These are phyloP conservation scores for Drosophila tsacasi DNA, from an alignment of 1,140 invertebrate species.

Conservation along the genomic window DNA sequence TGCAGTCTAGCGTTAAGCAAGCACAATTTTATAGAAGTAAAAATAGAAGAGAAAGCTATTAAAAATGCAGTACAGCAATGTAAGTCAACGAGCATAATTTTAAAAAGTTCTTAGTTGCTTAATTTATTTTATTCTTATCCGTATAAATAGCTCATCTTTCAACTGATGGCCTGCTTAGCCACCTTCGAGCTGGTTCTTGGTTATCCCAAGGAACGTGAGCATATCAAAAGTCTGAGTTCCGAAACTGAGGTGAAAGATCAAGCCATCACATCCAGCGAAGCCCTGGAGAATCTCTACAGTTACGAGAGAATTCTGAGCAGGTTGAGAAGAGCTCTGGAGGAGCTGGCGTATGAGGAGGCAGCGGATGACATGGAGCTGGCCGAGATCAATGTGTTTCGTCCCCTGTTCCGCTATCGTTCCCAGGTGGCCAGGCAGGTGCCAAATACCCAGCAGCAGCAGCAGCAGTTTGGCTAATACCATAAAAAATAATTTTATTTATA, in stretches of 20 bases:
- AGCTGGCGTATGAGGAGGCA: constrained; percentile 62
- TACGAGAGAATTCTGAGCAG: constrained; percentile 48
- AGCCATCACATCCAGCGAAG: constrained; percentile 7
- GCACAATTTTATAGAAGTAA: not conserved
- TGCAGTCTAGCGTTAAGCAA: constrained; percentile 26
- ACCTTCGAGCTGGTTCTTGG: constrained; percentile 16
- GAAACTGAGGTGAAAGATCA: not conserved
- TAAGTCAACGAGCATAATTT: constrained; percentile 7
- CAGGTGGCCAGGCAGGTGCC: constrained; percentile 54
- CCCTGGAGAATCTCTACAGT: constrained; percentile 39
- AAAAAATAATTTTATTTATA: not conserved
- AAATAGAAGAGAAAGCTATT: not conserved
- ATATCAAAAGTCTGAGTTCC: constrained; percentile 39
- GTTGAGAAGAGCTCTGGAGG: constrained; percentile 55
- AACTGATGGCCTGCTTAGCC: constrained; percentile 41
- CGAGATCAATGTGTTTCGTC: constrained; percentile 79
- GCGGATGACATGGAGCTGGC: constrained; percentile 77
- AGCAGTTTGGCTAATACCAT: constrained; percentile 52
- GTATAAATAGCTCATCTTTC: constrained; percentile 23
- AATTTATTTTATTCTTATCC: not conserved
- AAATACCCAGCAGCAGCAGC: constrained; percentile 36
- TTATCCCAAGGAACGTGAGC: constrained; percentile 43
- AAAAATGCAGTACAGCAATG: constrained; percentile 47
- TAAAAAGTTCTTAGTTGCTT: not conserved
- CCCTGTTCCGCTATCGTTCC: constrained; percentile 77